Base-by-base conservation (phyloP, 2,113 vertebrate species). In the Barbus barbus region DNA sequence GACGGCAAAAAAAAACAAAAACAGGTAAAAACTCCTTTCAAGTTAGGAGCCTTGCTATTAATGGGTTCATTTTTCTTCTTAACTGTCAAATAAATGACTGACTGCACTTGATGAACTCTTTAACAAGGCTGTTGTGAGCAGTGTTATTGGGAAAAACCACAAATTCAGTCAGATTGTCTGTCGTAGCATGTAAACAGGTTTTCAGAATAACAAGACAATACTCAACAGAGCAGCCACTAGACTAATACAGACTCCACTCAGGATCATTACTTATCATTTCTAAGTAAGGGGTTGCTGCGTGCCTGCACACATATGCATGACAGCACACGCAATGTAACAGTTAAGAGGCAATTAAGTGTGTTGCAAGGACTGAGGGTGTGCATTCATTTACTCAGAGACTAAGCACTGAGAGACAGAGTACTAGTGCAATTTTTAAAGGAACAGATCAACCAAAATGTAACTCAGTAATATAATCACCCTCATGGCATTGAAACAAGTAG, bases 321-420 rank as follows among this genome's bases (percentile, higher is more conserved):
- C 60, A 90, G 82, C 83, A 88, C 87, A 91, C 79, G 7, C 60
- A 48, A 31, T 69, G 51, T 31, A 31, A 78, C 61, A 89, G 71
- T 73, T 89, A 91, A 91, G 87, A 89, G 88, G 78, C 88, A 92
- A 90, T 92, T 89, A 90, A 90, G 87, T 84, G 12, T 69, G 85
- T 72, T 87, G 87, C 81, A 87, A 83, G 85, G 81, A 77, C 61
- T 74, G 26, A 75, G 56, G 83, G 63, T 33, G 69, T 78, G 82
- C 61, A 74, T 83, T 78, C 36, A 81, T 46, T 58, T 69, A 63
- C 82, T 56, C 41, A 83, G 73, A 87, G 63, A 44, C 67, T 31
- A 71, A 83, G 74, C 81, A 38, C 18, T 33, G 41, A 65, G 31
- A 38, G 65, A 58, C 79, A 81, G 83, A 81, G 36, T 63, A 71